Base-by-base conservation (phyloP, 2,888 invertebrate genomes). In the Fabriciana adippe region DNA sequence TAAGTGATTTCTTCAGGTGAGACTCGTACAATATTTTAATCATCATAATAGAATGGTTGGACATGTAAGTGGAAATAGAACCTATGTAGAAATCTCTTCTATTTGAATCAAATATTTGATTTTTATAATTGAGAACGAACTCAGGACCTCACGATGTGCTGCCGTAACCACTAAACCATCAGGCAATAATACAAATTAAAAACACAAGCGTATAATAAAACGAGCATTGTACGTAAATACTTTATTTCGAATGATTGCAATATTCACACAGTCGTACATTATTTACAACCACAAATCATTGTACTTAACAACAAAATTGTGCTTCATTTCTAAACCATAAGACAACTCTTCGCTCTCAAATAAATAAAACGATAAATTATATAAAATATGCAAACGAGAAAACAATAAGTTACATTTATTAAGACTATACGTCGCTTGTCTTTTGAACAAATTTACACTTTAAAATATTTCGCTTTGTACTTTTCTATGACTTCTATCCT, bases 261-360 rank as follows among this genome's bases (percentile, higher is more conserved):
- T 91, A 88, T 87, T 87, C 90, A 92, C 91, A 90, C 91, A 85
- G 81, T 89, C 89, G 89, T 90, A 87, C 86, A 83, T 79, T 91
- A 90, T 90, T 87, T 91, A 92, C 92, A 91, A 81, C 82, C 83
- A 87, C 85, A 84, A 88, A 85, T 81, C 75, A 84, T 85, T 85
- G 82, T 85, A 87, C 86, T 85, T 87, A 90, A 86, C 83, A 90
- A 90, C 86, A 83, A 86, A 90, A 85, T 92, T 92, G 92, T 92
- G 92, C 91, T 88, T 81, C 80, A 79, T 81, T 76, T 78, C 73
- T 81, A 82, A 79, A 77, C 71, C 71, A 69, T 75, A 73, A 76
- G 67, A 76, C 72, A 77, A 78, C 71, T 77, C 79, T 78, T 80
- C 80, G 80, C 79, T 82, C 79, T 76, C 75, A 75, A 75, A 73